phyloP scores from a whole-genome alignment of 2,888 invertebrate species.

The Pammene fasciana region DNA sequence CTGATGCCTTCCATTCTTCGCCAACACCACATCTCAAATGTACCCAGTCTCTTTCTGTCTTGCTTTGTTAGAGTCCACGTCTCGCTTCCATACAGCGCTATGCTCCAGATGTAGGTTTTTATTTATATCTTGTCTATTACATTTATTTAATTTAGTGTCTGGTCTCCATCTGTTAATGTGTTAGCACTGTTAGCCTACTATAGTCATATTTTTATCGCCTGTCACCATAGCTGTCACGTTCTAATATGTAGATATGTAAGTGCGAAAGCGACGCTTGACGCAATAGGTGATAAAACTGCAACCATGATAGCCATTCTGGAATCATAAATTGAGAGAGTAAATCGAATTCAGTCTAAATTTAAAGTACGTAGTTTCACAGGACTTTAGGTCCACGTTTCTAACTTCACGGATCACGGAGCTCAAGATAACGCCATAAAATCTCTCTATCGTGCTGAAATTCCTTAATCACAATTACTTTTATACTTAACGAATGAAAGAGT shows the following conservation, averaged over 20 bases:
- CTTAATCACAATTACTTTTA: conserved; percentile 8
- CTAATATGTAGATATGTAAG: no score
- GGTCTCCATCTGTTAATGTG: no score
- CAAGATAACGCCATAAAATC: conserved; percentile 25
- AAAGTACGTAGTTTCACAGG: conserved; percentile 29
- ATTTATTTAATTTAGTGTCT: neutral
- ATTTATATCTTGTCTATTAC: neutral
- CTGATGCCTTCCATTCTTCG: no score
- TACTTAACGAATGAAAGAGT: conserved; percentile 1
- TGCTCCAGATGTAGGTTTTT: no score
- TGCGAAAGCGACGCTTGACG: no score
- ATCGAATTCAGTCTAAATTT: conserved; percentile 24
- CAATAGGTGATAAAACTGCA: neutral
- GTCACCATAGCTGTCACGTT: no score
- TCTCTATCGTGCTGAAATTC: conserved; percentile 10
- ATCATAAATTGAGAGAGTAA: conserved; percentile 22
- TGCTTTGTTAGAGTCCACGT: no score
- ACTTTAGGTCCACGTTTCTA: conserved; percentile 1
- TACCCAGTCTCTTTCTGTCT: no score
- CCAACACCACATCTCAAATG: no score
- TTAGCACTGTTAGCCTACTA: no score
- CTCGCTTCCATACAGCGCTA: no score
- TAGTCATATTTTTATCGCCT: no score
- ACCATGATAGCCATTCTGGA: conserved; percentile 2
- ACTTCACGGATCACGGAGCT: conserved; percentile 29